Percentiles rank a stretch among this genome's conserved stretches.
phyloP scores from a whole-genome alignment of 2,888 invertebrate genomes.

The Noctua fimbriata region DNA sequence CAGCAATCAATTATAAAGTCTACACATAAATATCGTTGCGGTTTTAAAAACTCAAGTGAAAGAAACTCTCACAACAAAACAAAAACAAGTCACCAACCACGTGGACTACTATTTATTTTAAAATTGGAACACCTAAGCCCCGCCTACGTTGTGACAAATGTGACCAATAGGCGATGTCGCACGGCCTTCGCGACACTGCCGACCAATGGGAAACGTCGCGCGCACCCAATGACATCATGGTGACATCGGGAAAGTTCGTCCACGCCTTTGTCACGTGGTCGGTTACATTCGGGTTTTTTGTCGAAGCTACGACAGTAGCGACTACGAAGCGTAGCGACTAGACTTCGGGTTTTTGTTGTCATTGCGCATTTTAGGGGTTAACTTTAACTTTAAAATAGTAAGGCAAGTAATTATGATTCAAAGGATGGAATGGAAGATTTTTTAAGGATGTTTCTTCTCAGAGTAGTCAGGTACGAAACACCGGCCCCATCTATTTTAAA shows the following conservation, averaged over 20 bases:
- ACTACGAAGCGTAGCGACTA: conserved; percentile 6
- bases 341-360: background rate
- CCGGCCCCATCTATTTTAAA: too few relatives aligned
- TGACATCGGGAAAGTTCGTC: conserved; percentile 83
- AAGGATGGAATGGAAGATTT: too few relatives aligned
- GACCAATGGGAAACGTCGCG: conserved; percentile 83
- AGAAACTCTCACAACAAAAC: conserved; percentile 10
- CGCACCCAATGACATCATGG: conserved; percentile 87
- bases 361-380: background rate
- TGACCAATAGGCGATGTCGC: conserved; percentile 87
- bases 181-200: conserved; percentile 84
- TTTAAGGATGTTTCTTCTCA: too few relatives aligned
- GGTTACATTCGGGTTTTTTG: conserved; percentile 58
- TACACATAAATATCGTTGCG: background rate
- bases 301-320: conserved; percentile 15
- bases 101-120: conserved; percentile 69
- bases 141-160: conserved; percentile 84
- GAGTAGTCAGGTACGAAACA: too few relatives aligned
- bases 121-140: conserved; percentile 78
- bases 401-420: background rate
- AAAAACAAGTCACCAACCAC: conserved; percentile 50
- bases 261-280: conserved; percentile 83
- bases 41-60: background rate
- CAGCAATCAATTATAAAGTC: background rate
- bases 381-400: background rate